These are phyloP conservation scores for Petrophora chlorosata DNA, from an alignment of 2,888 invertebrate genomes.

Conservation along the genomic window DNA sequence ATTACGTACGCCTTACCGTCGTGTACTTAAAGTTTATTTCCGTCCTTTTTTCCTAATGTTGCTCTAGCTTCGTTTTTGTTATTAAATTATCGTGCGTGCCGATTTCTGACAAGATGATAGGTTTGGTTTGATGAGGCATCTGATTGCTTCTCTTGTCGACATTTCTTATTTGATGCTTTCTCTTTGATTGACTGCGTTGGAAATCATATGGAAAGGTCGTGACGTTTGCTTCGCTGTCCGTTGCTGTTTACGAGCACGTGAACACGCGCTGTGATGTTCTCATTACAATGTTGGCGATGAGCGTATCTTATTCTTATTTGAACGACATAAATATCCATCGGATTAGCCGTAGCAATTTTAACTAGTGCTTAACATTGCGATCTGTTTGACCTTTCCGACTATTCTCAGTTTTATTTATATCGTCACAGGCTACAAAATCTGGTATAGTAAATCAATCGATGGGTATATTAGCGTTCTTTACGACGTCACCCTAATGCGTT, in stretches of 20 bases:
- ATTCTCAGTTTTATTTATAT: slow-evolving; percentile 29
- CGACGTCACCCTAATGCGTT: slow-evolving; percentile 41
- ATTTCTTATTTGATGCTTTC: slow-evolving; percentile 73
- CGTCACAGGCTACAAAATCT: slow-evolving; percentile 37
- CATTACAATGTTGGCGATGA: slow-evolving; percentile 22
- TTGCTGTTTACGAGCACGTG: slow-evolving; percentile 21
- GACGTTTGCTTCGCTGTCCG: slow-evolving; percentile 44
- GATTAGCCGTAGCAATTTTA: slow-evolving; percentile 10
- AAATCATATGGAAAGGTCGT: slow-evolving; percentile 60
- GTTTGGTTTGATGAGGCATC: slow-evolving; percentile 78
- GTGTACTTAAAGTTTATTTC: slow-evolving; percentile 63
- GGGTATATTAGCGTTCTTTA: slow-evolving; percentile 40
- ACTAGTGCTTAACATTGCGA: slow-evolving; percentile 23
- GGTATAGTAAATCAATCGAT: slow-evolving; percentile 46
- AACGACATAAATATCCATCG: slow-evolving; percentile 16
- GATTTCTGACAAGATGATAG: slow-evolving; percentile 82
- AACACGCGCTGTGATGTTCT: slow-evolving; percentile 16
- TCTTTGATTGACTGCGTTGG: slow-evolving; percentile 80
- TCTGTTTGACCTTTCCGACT: slow-evolving; percentile 34
- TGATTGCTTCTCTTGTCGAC: slow-evolving; percentile 83
- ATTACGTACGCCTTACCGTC: slow-evolving; percentile 68
- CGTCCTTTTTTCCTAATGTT: slow-evolving; percentile 57
- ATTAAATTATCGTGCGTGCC: slow-evolving; percentile 83
- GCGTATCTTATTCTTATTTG: slow-evolving; percentile 19
- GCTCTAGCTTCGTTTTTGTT: slow-evolving; percentile 74